These are phyloP conservation scores for Lepus oiostolus DNA, from an alignment of 2,797 vertebrate species.

Conservation along the genomic window DNA sequence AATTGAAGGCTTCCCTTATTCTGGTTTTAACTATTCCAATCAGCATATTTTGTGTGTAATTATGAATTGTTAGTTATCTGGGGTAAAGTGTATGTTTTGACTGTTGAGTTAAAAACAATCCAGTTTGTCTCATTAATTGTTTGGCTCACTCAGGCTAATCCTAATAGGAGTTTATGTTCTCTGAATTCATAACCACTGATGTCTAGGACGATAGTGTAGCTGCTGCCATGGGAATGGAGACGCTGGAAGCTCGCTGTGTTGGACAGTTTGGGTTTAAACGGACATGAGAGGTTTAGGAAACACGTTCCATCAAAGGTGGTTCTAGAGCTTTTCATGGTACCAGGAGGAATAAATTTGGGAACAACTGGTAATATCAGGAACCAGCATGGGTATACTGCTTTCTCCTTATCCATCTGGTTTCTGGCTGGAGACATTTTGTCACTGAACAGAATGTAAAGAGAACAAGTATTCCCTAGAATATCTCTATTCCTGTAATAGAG, in stretches of 20 bases:
- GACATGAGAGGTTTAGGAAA: neutral
- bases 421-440: neutral
- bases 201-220: neutral
- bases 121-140: neutral
- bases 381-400: neutral
- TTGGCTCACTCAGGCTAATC: conserved; percentile 32
- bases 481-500: neutral
- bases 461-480: neutral
- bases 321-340: neutral
- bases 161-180: neutral
- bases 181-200: neutral
- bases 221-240: neutral
- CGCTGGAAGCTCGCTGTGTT: neutral
- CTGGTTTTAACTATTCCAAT: conserved; percentile 4
- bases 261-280: neutral
- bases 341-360: neutral
- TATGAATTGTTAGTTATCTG: neutral
- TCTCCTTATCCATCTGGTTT: neutral
- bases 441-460: neutral
- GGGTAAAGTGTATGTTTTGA: neutral
- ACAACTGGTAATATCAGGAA: neutral
- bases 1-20: neutral
- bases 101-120: neutral
- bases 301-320: neutral
- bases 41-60: neutral